A percentile compares a stretch with the other conserved stretches of the same genome.
Conservation (phyloP, 2,888 invertebrate genomes). For the Trichopria drosophilae region DNA sequence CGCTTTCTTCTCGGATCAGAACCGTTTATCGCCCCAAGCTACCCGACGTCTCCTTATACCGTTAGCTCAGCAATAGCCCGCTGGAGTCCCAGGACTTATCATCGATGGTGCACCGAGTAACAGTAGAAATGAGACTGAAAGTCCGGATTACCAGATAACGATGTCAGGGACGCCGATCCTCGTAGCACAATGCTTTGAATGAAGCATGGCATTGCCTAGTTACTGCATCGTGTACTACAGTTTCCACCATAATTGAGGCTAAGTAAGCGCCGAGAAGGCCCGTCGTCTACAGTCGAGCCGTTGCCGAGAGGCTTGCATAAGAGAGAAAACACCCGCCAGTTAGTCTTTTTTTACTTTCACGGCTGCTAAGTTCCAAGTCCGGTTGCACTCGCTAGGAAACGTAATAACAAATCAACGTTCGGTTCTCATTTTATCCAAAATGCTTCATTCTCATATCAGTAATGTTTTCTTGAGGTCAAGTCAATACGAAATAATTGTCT, state of each 20-base stretch:
- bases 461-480: slow-evolving; percentile 5
- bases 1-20: no score
- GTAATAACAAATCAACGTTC: slow-evolving; percentile 2
- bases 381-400: slow-evolving; percentile 7
- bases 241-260: slow-evolving; percentile 37
- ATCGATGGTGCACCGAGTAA: slow-evolving; percentile 30
- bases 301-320: no score
- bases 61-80: no score
- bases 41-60: no score
- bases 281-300: no score
- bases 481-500: no score
- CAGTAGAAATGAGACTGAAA: slow-evolving; percentile 55
- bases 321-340: slow-evolving; percentile 16
- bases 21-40: no score
- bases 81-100: no score
- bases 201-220: slow-evolving; percentile 31
- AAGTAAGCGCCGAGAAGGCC: slow-evolving; percentile 29
- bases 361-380: slow-evolving; percentile 3
- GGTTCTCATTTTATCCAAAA: no score
- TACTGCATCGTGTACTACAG: no score
- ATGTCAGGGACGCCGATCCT: slow-evolving; percentile 50
- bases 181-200: slow-evolving; percentile 29
- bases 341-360: slow-evolving; percentile 7
- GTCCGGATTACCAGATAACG: slow-evolving; percentile 52
- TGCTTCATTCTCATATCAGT: not conserved